Evolutionary conservation across 1,140 invertebrate species (phyloP).

Genomic region (Drosophila trapezifrons): DNA sequence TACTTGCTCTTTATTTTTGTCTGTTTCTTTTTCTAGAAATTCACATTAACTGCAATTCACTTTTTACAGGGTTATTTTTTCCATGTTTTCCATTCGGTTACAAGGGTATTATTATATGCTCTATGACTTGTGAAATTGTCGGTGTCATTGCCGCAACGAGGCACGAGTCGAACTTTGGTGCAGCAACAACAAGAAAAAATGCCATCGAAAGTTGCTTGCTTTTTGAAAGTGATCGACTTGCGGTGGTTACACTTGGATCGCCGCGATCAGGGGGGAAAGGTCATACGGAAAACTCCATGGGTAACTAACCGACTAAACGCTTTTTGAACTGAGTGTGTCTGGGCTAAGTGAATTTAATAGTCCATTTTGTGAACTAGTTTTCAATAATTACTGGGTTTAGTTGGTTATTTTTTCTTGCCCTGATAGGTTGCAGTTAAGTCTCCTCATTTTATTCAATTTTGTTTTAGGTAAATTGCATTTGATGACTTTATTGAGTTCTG

Average conservation of each 20-base stretch:
- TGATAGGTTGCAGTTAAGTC: neutral
- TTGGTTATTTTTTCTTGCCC: neutral
- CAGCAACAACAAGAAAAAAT: conserved; percentile 7
- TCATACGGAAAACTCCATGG: neutral
- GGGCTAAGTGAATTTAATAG: conserved; percentile 27
- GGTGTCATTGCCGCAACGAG: conserved; percentile 67
- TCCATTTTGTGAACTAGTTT: conserved; percentile 27
- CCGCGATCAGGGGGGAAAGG: conserved; percentile 1
- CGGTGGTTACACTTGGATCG: conserved; percentile 12
- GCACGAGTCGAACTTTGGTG: conserved; percentile 67
- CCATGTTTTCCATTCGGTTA: conserved; percentile 29
- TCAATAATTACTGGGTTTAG: neutral
- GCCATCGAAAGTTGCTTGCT: conserved; percentile 35
- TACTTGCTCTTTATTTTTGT: neutral
- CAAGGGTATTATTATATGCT: conserved; percentile 73
- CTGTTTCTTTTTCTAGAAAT: conserved; percentile 42
- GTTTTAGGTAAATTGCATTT: neutral
- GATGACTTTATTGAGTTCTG: conserved; percentile 1
- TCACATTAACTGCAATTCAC: conserved; percentile 79
- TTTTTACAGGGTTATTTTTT: conserved; percentile 52
- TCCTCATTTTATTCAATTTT: conserved; percentile 26
- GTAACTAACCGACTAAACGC: conserved; percentile 27
- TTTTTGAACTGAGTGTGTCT: conserved; percentile 15
- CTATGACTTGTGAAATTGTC: conserved; percentile 79
- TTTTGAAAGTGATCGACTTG: conserved; percentile 44